A percentile compares a stretch with the other conserved stretches of the same genome.
phyloP scores from a whole-genome alignment of 2,797 vertebrate genomes.

The Falco novaeseelandiae region DNA sequence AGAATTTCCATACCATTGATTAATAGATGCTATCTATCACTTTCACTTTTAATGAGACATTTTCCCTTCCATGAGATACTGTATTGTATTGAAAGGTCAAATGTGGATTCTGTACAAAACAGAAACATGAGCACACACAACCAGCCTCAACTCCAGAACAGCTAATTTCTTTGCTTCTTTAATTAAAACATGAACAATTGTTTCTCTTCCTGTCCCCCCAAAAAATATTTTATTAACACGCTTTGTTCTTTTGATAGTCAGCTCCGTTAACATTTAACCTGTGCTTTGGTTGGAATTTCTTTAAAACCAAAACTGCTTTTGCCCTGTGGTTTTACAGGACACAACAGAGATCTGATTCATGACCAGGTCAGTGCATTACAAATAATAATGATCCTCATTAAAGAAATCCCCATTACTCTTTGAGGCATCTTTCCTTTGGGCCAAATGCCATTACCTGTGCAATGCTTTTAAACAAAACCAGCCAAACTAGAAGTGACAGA shows the following conservation, averaged over 20 bases:
- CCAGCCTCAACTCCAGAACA: background rate
- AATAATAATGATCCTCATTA: constrained; percentile 41
- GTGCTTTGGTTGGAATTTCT: background rate
- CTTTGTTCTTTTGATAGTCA: background rate
- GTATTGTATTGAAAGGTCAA: constrained; percentile 55
- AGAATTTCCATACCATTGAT: constrained; percentile 72
- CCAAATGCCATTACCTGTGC: background rate
- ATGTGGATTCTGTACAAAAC: background rate
- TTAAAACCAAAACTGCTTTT: background rate
- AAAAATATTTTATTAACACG: background rate
- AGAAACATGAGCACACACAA: background rate
- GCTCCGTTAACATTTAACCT: background rate
- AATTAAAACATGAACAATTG: background rate
- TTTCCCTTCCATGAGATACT: constrained; percentile 48
- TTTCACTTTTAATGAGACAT: constrained; percentile 76
- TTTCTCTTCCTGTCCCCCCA: background rate
- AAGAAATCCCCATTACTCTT: constrained; percentile 20
- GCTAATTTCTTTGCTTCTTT: background rate
- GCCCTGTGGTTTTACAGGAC: background rate
- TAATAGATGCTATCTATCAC: constrained; percentile 72
- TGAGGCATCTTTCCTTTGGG: background rate
- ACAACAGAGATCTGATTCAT: background rate
- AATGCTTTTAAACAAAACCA: background rate
- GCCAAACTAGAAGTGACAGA: background rate
- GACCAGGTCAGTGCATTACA: constrained; percentile 11